Percentiles rank a stretch among this genome's conserved stretches.
These are phyloP conservation scores for Corella eumyota DNA, from an alignment of 23 tunicate genomes.

Conservation along the genomic window DNA sequence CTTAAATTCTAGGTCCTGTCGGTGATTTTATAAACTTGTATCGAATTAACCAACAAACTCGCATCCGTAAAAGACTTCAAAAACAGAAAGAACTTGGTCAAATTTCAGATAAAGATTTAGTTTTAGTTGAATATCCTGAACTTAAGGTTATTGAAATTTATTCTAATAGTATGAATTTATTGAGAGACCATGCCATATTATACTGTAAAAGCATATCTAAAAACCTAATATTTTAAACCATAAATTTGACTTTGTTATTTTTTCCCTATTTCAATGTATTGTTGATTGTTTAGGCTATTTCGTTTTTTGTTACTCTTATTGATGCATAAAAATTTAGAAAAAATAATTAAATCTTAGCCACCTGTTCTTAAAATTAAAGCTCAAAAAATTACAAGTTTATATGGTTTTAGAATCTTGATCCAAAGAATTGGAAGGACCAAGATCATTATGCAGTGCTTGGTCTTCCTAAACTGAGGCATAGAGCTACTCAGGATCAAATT, in stretches of 20 bases:
- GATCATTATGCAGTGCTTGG: slow-evolving; percentile 93
- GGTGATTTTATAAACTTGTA: slow-evolving; percentile 19
- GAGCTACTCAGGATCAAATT: slow-evolving; percentile 73
- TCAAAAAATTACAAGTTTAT: too few relatives aligned
- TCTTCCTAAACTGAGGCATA: slow-evolving; percentile 44
- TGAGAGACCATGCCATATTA: too few relatives aligned
- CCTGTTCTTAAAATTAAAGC: too few relatives aligned
- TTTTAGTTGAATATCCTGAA: slow-evolving; percentile 37
- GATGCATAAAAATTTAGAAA: too few relatives aligned
- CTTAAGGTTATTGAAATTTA: slow-evolving; percentile 14
- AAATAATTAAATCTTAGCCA: too few relatives aligned
- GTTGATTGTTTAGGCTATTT: neutral
- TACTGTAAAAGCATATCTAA: too few relatives aligned
- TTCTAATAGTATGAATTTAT: neutral
- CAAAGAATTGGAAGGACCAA: slow-evolving; percentile 89
- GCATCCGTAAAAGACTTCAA: slow-evolving; percentile 9
- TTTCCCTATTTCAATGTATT: too few relatives aligned
- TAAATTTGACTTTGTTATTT: too few relatives aligned
- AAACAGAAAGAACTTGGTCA: slow-evolving; percentile 23
- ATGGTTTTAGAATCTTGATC: slow-evolving; percentile 43
- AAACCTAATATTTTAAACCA: too few relatives aligned
- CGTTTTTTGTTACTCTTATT: too few relatives aligned
- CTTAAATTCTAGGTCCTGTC: slow-evolving; percentile 23
- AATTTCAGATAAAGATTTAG: slow-evolving; percentile 39
- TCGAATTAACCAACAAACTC: slow-evolving; percentile 1